Percentiles rank a stretch among this genome's conserved stretches.
Evolutionary conservation across 1,140 invertebrate species (phyloP).

Genomic region (Lethrus apterus): DNA sequence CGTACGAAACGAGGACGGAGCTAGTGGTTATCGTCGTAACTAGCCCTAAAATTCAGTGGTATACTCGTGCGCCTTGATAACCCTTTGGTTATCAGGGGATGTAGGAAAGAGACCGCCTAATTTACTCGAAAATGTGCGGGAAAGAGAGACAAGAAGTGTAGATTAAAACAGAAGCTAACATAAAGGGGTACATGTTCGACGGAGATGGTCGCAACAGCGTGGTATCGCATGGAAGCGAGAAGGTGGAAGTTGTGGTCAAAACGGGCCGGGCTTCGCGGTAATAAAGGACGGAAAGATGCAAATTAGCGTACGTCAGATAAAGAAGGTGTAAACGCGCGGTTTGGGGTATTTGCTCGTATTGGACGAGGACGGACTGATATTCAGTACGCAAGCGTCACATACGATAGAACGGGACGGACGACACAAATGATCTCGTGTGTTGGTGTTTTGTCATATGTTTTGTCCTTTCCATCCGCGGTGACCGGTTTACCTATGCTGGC

Average conservation of each 20-base stretch:
- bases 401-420: constrained; percentile 31
- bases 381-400: constrained; percentile 38
- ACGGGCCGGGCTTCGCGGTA: constrained; percentile 37
- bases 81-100: constrained; percentile 41
- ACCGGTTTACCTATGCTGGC: constrained; percentile 17
- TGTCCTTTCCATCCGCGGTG: constrained; percentile 18
- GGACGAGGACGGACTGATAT: constrained; percentile 24
- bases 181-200: constrained; percentile 36
- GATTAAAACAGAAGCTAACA: constrained; percentile 42
- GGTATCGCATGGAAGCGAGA: constrained; percentile 26
- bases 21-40: constrained; percentile 22
- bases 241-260: constrained; percentile 36
- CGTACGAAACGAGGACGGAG: constrained; percentile 7
- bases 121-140: constrained; percentile 13
- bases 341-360: constrained; percentile 28
- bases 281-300: constrained; percentile 37
- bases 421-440: constrained; percentile 18
- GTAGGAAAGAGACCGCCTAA: constrained; percentile 18
- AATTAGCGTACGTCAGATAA: constrained; percentile 29
- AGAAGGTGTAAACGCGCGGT: constrained; percentile 28
- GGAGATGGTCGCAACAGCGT: constrained; percentile 24
- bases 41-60: constrained; percentile 26
- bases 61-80: constrained; percentile 39
- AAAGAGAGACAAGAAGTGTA: constrained; percentile 30
- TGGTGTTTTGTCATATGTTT: constrained; percentile 20